phyloP scores from a whole-genome alignment of 35 echinoderm and acorn worm species.

The Amphiura filiformis region DNA sequence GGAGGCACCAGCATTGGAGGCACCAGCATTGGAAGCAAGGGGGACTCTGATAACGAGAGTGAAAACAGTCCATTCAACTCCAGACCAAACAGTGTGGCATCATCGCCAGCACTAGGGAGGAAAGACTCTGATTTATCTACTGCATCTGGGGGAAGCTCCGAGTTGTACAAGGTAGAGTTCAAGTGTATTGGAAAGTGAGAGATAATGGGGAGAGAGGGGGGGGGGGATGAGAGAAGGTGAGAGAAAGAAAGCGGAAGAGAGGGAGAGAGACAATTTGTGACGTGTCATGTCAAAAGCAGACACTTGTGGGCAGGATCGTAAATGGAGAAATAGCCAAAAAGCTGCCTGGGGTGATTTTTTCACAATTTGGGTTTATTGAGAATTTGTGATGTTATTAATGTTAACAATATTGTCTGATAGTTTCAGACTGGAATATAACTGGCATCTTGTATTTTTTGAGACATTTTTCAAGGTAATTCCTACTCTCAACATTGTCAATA shows the following conservation, averaged over 20 bases:
- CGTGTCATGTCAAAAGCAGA: too few species aligned
- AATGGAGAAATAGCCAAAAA: too few species aligned
- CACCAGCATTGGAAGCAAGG: neutral
- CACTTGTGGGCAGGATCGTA: too few species aligned
- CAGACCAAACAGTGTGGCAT: slow-evolving; percentile 66
- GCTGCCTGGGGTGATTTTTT: too few species aligned
- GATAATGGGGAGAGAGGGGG: neutral
- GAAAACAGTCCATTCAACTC: slow-evolving; percentile 82
- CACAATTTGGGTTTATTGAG: too few species aligned
- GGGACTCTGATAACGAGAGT: slow-evolving; percentile 89
- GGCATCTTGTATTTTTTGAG: too few species aligned
- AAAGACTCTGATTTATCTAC: slow-evolving; percentile 72
- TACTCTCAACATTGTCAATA: too few species aligned
- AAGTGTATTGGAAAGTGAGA: neutral
- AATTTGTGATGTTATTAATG: too few species aligned
- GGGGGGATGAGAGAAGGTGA: neutral
- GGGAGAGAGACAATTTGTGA: too few species aligned
- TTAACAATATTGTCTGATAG: too few species aligned
- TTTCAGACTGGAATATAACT: too few species aligned
- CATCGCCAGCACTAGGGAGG: slow-evolving; percentile 55
- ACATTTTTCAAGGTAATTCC: too few species aligned
- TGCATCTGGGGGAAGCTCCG: slow-evolving; percentile 74
- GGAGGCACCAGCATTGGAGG: neutral
- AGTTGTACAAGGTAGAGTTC: slow-evolving; percentile 68
- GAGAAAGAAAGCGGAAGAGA: neutral